These are phyloP conservation scores for Pluvianellus socialis DNA, from an alignment of 2,113 vertebrate species.

Conservation along the genomic window DNA sequence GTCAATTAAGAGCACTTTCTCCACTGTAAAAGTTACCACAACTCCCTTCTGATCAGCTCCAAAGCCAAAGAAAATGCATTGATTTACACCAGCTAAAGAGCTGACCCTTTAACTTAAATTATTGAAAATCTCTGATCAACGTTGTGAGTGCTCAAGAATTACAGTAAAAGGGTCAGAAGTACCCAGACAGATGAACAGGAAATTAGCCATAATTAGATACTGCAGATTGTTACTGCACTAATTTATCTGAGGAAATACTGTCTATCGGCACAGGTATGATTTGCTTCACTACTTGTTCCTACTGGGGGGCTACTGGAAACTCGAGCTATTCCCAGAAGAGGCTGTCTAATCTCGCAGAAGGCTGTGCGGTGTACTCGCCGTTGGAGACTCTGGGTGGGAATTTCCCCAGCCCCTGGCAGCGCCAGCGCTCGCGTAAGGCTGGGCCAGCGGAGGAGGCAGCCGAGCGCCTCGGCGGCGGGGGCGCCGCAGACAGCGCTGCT, in stretches of 20 bases:
- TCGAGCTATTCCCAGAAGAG: background rate
- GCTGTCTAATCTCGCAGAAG: background rate
- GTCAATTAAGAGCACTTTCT: background rate
- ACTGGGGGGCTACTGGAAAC: background rate
- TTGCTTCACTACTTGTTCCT: background rate
- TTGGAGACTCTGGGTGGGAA: background rate
- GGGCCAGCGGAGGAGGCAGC: background rate
- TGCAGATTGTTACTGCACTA: background rate
- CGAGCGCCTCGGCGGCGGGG: rapidly evolving
- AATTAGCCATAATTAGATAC: conserved; percentile 43
- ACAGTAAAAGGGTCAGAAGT: conserved; percentile 49
- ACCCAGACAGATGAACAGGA: conserved; percentile 23
- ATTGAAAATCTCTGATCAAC: conserved; percentile 38
- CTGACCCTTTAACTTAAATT: conserved; percentile 33
- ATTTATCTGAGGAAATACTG: background rate
- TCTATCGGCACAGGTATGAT: background rate
- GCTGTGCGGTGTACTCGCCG: rapidly evolving
- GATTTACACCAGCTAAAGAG: conserved; percentile 38
- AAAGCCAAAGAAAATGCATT: conserved; percentile 24
- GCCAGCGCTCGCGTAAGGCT: background rate
- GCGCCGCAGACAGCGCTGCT: background rate
- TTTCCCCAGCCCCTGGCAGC: rapidly evolving
- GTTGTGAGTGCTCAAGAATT: conserved; percentile 21
- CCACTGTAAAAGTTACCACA: background rate
- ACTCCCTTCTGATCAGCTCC: background rate